These are phyloP conservation scores for Edolisoma coerulescens DNA, from an alignment of 2,113 vertebrate genomes.

Conservation along the genomic window DNA sequence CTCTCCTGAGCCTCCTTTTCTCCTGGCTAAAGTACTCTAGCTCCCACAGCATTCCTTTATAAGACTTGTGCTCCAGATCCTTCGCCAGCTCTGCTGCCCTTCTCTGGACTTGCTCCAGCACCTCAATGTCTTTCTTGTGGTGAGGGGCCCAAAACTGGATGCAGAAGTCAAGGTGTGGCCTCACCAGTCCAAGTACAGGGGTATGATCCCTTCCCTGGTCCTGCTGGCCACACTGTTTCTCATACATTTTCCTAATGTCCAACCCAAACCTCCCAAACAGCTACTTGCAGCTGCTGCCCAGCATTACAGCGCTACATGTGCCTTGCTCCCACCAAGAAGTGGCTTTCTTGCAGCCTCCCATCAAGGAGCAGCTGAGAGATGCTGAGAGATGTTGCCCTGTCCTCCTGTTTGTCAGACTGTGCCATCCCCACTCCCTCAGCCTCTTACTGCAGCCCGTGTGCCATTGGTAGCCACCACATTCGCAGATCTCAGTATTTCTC, in stretches of 20 bases:
- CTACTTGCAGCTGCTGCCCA: neutral
- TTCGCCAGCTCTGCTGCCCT: neutral
- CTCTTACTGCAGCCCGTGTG: neutral
- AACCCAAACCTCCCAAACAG: neutral
- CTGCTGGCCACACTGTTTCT: neutral
- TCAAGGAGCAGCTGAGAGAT: neutral
- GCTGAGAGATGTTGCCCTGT: neutral
- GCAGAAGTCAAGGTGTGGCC: neutral
- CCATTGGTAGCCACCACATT: neutral
- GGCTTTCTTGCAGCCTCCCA: neutral
- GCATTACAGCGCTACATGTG: rapidly evolving
- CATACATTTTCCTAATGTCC: neutral
- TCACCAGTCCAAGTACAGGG: neutral
- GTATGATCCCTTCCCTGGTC: neutral
- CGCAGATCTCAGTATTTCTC: neutral
- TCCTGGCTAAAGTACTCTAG: neutral
- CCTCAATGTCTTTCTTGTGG: neutral
- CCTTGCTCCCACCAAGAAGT: neutral
- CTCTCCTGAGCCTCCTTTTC: neutral
- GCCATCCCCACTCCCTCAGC: neutral
- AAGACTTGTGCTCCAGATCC: neutral
- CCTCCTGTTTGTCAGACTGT: neutral
- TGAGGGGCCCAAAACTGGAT: neutral
- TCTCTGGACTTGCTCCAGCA: neutral
- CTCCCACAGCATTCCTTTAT: rapidly evolving